Evolutionary conservation across 2,113 vertebrate species (phyloP), one percentile per base, ranked within the genome.

Genomic region (Corythoichthys intestinalis): DNA sequence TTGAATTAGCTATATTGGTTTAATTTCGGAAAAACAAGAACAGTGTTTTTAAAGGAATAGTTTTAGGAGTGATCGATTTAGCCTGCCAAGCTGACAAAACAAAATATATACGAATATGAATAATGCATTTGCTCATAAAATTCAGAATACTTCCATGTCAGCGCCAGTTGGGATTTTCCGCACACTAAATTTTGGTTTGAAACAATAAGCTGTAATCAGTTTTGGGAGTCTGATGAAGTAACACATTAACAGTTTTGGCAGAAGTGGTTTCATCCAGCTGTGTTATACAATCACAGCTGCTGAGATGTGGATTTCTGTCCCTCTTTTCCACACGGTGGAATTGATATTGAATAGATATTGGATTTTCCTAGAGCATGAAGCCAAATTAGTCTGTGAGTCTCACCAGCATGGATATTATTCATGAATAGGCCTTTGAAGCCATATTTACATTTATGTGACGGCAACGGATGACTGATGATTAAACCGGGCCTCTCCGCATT

Each of bases 171-270:
- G 71, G 71, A 74, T 72, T 48, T 37, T 60, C 17, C 60, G 64
- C 58, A 68, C 60, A 73, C 78, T 46, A 67, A 56, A 68, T 3
- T 41, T 77, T 7, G 34, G 65, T 79, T 74, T 77, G 70, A 82
- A 78, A 72, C 68, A 70, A 63, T 74, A 60, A 81, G 81, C 67
- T 77, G 67, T 77, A 75, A 87, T 79, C 75, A 70, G 72, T 72
- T 85, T 83, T 61, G 50, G 67, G 65, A 75, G 57, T 81, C 76
- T 74, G 76, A 69, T 68, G 72, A 20, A 71, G 53, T 9, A 72
- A 59, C 39, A 76, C 69, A 76, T 56, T 76, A 59, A 78, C 14
- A 66, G 79, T 81, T 84, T 71, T 53, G 65, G 41, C 74, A 56
- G 11, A 74, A 74, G 65, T 52, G 35, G 35, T 76, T 82, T 78